Conservation (phyloP, 2,888 invertebrate genomes). For the Matsumyia berberina region DNA sequence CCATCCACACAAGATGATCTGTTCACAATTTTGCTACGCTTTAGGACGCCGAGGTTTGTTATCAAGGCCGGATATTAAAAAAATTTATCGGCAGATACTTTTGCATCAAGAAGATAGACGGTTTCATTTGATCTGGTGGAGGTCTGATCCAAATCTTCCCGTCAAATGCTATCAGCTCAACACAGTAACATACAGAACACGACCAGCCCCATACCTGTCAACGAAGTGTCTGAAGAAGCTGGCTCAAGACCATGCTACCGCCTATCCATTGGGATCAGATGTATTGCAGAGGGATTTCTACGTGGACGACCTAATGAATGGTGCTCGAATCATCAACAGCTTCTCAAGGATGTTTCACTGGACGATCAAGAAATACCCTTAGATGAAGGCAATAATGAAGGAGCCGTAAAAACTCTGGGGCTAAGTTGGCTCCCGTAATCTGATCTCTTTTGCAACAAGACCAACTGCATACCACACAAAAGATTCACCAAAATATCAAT, state of each 20-base stretch:
- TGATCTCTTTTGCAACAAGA: constrained; percentile 52
- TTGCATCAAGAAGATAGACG: constrained; percentile 28
- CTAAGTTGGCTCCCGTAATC: constrained; percentile 49
- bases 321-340: constrained; percentile 36
- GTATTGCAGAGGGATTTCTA: constrained; percentile 65
- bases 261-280: too few relatives aligned
- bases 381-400: constrained; percentile 10
- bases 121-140: constrained; percentile 57
- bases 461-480: not conserved
- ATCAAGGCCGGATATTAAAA: constrained; percentile 48
- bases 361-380: constrained; percentile 34
- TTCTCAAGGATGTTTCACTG: constrained; percentile 20
- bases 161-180: constrained; percentile 29
- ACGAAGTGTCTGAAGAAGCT: constrained; percentile 47
- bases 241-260: constrained; percentile 40
- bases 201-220: constrained; percentile 38
- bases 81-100: constrained; percentile 53
- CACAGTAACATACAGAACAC: constrained; percentile 21
- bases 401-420: constrained; percentile 44
- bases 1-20: constrained; percentile 62
- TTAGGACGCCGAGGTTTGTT: constrained; percentile 19
- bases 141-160: constrained; percentile 14
- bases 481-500: too few relatives aligned
- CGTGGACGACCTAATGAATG: constrained; percentile 70
- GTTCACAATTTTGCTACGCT: constrained; percentile 40